These are phyloP conservation scores for Hirtodrosophila cameraria DNA, from an alignment of 2,888 invertebrate genomes.

Conservation along the genomic window DNA sequence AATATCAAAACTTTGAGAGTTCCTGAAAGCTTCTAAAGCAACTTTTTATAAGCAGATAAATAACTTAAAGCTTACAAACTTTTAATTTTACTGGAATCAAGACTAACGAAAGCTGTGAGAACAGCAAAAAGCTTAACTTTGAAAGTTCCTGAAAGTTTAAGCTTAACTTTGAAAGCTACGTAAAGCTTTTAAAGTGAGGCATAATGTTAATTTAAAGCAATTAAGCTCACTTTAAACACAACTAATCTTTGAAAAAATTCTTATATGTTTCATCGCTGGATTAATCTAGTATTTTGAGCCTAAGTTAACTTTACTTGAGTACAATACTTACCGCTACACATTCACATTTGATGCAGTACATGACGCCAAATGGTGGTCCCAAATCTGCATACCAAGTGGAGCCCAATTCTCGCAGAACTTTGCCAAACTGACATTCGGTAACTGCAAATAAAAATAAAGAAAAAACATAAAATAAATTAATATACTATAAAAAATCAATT, in stretches of 20 bases:
- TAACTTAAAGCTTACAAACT: too few species aligned
- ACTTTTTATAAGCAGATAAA: too few species aligned
- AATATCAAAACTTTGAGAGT: too few species aligned
- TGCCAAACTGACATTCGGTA: constrained; percentile 97
- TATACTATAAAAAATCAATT: constrained; percentile 12
- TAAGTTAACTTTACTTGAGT: too few species aligned
- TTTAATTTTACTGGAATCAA: too few species aligned
- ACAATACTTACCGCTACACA: constrained; percentile 96
- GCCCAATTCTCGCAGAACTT: constrained; percentile 93
- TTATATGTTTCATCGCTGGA: too few species aligned
- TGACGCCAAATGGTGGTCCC: constrained; percentile 96
- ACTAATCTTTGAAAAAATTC: too few species aligned
- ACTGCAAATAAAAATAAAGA: constrained; percentile 81
- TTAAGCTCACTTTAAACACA: too few species aligned
- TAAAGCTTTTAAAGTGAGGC: background rate
- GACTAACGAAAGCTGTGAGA: too few species aligned
- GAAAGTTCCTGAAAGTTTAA: background rate
- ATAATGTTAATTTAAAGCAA: background rate
- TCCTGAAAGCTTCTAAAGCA: too few species aligned
- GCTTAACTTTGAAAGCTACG: background rate
- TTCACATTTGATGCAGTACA: constrained; percentile 98
- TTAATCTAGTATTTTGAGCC: too few species aligned
- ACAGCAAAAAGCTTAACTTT: too few species aligned
- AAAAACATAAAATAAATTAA: constrained; percentile 11
- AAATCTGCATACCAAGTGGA: constrained; percentile 96